These are phyloP conservation scores for Caenorhabditis japonica DNA, from an alignment of 2,888 invertebrate genomes.

Conservation along the genomic window DNA sequence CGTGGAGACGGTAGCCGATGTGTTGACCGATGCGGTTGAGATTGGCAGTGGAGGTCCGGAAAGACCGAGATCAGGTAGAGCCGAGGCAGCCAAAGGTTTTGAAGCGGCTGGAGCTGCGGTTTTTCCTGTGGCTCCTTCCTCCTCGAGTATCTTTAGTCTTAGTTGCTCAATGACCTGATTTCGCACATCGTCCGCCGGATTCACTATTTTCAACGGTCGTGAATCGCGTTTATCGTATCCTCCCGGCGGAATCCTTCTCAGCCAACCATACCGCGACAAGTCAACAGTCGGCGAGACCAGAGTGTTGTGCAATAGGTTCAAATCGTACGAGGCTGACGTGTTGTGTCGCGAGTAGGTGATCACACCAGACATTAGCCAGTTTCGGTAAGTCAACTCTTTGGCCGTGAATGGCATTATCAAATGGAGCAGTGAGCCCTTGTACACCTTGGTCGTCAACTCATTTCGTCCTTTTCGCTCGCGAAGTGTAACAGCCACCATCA, in stretches of 20 bases:
- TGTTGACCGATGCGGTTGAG: constrained; percentile 43
- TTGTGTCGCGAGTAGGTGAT: constrained; percentile 14
- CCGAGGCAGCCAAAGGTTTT: background rate
- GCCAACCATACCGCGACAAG: constrained; percentile 26
- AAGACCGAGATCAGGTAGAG: constrained; percentile 14
- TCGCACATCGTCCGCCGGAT: constrained; percentile 16
- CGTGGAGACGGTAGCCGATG: constrained; percentile 46
- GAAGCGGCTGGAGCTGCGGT: background rate
- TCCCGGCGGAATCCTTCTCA: background rate
- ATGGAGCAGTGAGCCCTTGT: constrained; percentile 54
- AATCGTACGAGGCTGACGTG: constrained; percentile 11
- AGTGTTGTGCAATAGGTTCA: constrained; percentile 32
- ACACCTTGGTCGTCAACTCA: constrained; percentile 22
- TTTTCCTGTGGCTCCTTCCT: constrained; percentile 5
- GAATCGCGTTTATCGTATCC: constrained; percentile 11
- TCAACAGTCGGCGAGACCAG: constrained; percentile 28
- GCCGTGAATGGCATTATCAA: constrained; percentile 59
- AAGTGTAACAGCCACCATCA: constrained; percentile 42
- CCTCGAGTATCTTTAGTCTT: background rate
- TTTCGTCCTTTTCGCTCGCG: constrained; percentile 35
- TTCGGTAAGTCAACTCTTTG: constrained; percentile 56
- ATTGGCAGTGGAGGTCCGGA: constrained; percentile 37
- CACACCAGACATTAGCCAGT: constrained; percentile 57
- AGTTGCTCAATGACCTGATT: constrained; percentile 24
- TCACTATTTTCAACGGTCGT: background rate